A percentile compares a stretch with the other conserved stretches of the same genome.
Evolutionary conservation across 2,113 vertebrate genomes (phyloP).

Genomic region (Oryzias celebensis): DNA sequence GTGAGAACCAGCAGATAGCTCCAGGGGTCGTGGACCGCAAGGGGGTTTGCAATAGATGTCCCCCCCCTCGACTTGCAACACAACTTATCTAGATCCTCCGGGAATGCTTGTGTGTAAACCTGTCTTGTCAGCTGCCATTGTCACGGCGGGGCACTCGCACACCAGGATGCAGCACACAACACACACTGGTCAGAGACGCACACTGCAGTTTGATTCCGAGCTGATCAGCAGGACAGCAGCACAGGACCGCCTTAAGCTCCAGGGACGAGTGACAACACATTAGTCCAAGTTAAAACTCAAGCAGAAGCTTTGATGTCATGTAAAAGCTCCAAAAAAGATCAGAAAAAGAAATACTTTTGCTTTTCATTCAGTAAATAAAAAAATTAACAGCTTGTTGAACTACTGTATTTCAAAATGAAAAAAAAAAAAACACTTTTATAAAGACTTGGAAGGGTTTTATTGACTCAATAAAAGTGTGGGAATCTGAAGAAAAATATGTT

Average conservation of each 20-base stretch:
- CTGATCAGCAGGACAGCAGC: constrained; percentile 33
- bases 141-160: constrained; percentile 41
- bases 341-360: too few species aligned
- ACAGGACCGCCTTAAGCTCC: constrained; percentile 19
- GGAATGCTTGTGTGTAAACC: constrained; percentile 43
- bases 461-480: too few species aligned
- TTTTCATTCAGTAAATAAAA: too few species aligned
- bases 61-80: constrained; percentile 39
- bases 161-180: constrained; percentile 38
- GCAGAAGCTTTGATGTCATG: background rate
- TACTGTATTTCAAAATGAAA: too few species aligned
- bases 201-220: constrained; percentile 31
- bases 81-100: constrained; percentile 58
- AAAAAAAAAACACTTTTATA: too few species aligned
- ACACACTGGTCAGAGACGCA: constrained; percentile 21
- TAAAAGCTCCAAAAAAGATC: too few species aligned
- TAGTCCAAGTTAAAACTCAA: constrained; percentile 6
- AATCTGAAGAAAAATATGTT: too few species aligned
- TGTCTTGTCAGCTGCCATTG: constrained; percentile 51
- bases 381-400: too few species aligned
- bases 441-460: too few species aligned
- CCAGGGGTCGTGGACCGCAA: constrained; percentile 53
- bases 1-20: constrained; percentile 51
- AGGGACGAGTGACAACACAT: constrained; percentile 1
- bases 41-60: constrained; percentile 65